Conservation (phyloP, 1,140 invertebrate genomes). For the Aleiodes sp. region DNA sequence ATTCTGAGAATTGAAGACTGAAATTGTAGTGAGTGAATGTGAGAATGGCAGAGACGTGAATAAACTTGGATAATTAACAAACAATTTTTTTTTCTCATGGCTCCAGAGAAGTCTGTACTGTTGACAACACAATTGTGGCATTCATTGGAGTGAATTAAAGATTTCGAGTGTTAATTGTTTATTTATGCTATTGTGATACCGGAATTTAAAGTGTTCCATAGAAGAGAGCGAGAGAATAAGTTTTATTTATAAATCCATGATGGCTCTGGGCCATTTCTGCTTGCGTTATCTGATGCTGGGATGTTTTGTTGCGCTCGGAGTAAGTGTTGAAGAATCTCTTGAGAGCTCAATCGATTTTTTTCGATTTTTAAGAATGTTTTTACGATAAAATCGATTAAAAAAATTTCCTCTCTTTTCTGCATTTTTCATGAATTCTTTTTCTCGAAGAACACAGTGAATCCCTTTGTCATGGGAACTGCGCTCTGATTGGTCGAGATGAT, state of each 20-base stretch:
- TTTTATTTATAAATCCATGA: constrained; percentile 24
- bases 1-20: not conserved
- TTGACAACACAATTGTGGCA: no score
- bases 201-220: not conserved
- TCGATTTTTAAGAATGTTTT: no score
- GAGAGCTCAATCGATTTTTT: no score
- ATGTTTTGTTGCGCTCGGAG: constrained; percentile 49
- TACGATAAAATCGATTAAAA: not conserved
- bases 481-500: not conserved
- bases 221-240: not conserved
- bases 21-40: not conserved
- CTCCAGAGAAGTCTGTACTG: no score
- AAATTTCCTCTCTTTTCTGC: not conserved
- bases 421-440: not conserved
- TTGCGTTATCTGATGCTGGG: constrained; percentile 48
- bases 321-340: constrained; percentile 43
- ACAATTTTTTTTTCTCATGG: no score
- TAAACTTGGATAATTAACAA: not conserved
- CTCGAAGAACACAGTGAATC: no score
- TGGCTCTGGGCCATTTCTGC: constrained; percentile 34
- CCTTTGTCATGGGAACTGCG: not conserved
- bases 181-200: no score
- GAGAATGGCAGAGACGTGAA: not conserved
- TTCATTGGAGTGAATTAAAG: no score
- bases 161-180: no score